Evolutionary conservation across 2,797 vertebrate genomes (phyloP), one percentile per base, ranked within the genome.

Genomic region (Liparis tanakae): DNA sequence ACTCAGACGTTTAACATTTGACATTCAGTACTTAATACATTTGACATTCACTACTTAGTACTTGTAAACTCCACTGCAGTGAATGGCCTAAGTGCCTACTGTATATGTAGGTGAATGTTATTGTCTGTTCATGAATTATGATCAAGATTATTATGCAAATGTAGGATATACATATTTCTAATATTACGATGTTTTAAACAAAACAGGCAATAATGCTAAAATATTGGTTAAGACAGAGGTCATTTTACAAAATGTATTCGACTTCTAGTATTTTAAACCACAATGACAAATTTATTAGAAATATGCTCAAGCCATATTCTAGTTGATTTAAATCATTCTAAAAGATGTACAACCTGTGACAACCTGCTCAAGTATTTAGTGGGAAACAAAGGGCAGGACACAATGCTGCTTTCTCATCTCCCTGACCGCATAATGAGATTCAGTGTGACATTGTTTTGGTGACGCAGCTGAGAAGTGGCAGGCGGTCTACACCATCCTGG

Each of bases 381-480:
- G 36, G 30, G 7, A 41, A 25, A 60, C 36, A 15, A 51, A 51
- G 20, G 18, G 22, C 13, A 25, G 39, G 10, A 14, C 8, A 10
- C 34, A 41, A 10, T 4, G 12, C 1, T 25, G 3, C 6, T 17
- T 58, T 20, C 34, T 22, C 12, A 54, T 30, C 8, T 6, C 1
- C 1, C 0, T 20, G 7, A 67, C 15, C 20, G 50, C 71, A 55
- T 56, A 3, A 46, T 63, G 20, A 65, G 5, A 39, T 46, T 0
- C 6, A 43, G 0, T 37, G 15, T 36, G 7, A 33, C 15, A 14
- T 68, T 18, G 14, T 54, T 54, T 44, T 44, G 22, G 15, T 62
- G 51, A 17, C 54, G 7, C 92, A 99, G 98, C 84, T n/a, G 98
- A 99, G 92, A 99, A 98, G 86, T 98, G 98, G 97, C 98, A 99